Evolutionary conservation across 2,888 invertebrate species (phyloP), one percentile per base, ranked within the genome.

Genomic region (Chymomyza procnemis): DNA sequence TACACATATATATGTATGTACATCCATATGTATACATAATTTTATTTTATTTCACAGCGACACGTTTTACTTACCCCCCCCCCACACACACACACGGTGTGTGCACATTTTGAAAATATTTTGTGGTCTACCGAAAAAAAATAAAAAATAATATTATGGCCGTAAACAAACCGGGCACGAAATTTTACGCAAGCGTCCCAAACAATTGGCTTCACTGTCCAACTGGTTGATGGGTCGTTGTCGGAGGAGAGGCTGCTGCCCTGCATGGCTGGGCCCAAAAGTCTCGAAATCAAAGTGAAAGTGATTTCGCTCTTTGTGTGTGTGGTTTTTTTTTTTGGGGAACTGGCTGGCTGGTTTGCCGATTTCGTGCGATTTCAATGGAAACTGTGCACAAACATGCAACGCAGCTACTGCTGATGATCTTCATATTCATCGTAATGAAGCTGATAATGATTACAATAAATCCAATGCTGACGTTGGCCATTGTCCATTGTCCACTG

Each of bases 151-250:
- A 21, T 22, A 19, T 8, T 21, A 54, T 19, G 4, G 22, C 54
- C 5, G 14, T 21, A 22, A 54, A 54, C 19, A 54, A 21, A 41
- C 57, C 46, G 21, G 64, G 30, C 83, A 83, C 83, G 72, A 83
- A 74, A 71, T 63, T 86, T 82, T 86, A 84, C 79, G 85, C 82
- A 86, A 81, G 82, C 68, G 16, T 50, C 16, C 50, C 50, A 5
- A 47, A 47, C 47, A 47, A 47, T 47, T 47, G n/a, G 19, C 50
- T 50, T n/a, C 6, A 16, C 16, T 50, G 50, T 8, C 19, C 41
- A 59, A 59, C 58, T 57, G 46, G 57, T 61, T n/a, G n/a, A 8
- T 16, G 16, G n/a, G 57, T 50, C 55, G 56, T 60, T 3, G 59
- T 9, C 47, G 1, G 16, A 19, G 19, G 9, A 9, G 26, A 52